Evolutionary conservation across 2,113 vertebrate genomes (phyloP).

Genomic region (Propithecus coquereli): DNA sequence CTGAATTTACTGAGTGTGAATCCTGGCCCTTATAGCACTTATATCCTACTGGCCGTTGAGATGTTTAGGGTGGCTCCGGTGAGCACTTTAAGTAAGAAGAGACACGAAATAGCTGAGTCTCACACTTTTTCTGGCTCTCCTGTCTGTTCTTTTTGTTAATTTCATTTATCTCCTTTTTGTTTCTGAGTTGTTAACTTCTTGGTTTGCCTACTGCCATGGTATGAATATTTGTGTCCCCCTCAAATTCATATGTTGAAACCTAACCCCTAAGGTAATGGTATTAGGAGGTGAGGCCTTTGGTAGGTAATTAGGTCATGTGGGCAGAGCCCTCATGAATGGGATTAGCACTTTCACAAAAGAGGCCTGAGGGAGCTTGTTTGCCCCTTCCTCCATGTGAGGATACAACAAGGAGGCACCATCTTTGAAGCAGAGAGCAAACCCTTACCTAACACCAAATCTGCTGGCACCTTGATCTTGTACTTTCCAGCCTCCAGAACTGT

Average conservation of each 20-base stretch:
- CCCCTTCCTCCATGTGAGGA: background rate
- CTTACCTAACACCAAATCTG: background rate
- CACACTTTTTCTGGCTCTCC: background rate
- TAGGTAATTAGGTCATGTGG: background rate
- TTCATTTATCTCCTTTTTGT: background rate
- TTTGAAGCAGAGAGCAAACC: background rate
- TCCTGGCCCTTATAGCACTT: background rate
- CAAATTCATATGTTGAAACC: background rate
- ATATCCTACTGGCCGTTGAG: background rate
- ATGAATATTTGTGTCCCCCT: background rate
- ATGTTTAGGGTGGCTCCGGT: background rate
- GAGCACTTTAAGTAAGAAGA: background rate
- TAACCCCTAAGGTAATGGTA: background rate
- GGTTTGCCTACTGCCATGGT: background rate
- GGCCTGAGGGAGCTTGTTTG: background rate
- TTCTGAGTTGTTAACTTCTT: background rate
- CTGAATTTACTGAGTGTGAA: background rate
- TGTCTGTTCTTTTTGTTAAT: background rate
- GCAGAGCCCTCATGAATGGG: background rate
- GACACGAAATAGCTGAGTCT: background rate
- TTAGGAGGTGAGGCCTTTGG: background rate
- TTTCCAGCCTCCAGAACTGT: background rate
- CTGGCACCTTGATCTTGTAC: background rate
- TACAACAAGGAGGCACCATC: background rate
- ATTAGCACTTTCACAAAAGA: background rate